A percentile compares a stretch with the other conserved stretches of the same genome.
These are phyloP conservation scores for Nebria salina DNA, from an alignment of 2,888 invertebrate species.

Conservation along the genomic window DNA sequence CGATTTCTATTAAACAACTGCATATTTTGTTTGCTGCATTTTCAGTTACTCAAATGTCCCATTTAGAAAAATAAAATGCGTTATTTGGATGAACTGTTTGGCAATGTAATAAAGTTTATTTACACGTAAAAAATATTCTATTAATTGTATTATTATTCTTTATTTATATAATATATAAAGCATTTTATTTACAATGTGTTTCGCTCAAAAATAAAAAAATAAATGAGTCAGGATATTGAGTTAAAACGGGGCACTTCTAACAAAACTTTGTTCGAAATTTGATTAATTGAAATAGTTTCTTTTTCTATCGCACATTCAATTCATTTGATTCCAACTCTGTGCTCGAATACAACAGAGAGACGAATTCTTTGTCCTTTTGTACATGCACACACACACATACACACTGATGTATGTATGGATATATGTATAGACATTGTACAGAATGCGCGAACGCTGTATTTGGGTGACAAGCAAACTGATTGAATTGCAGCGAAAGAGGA, in stretches of 20 bases:
- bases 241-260: too few species aligned
- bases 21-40: not conserved
- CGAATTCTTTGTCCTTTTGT: not conserved
- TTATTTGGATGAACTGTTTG: too few species aligned
- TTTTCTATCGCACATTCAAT: not conserved
- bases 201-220: too few species aligned
- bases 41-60: not conserved
- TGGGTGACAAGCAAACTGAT: constrained; percentile 42
- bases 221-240: too few species aligned
- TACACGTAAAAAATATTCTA: too few species aligned
- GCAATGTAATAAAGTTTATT: too few species aligned
- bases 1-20: not conserved
- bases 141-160: too few species aligned
- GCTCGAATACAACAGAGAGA: not conserved
- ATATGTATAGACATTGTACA: constrained; percentile 32
- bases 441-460: constrained; percentile 20
- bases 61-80: too few species aligned
- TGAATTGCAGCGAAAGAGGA: constrained; percentile 23
- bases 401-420: not conserved
- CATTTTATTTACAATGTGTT: too few species aligned
- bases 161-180: too few species aligned
- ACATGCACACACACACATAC: not conserved
- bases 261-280: not conserved
- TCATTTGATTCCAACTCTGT: not conserved
- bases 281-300: constrained; percentile 1